phyloP scores from a whole-genome alignment of 1,140 invertebrate species.

The Diabrotica virgifera region DNA sequence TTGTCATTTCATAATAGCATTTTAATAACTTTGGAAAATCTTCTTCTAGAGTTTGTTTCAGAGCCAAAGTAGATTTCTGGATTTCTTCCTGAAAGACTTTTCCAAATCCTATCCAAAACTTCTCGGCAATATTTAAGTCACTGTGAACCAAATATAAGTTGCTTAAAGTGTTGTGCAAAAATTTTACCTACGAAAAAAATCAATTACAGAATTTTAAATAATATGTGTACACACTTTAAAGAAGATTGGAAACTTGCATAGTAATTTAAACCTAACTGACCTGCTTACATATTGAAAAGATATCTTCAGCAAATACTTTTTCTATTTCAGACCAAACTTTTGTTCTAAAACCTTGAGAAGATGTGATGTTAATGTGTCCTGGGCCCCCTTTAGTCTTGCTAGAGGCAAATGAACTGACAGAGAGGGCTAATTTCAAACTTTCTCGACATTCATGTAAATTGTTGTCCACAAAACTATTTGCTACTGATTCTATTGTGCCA shows the following conservation, averaged over 20 bases:
- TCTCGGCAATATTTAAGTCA: constrained; percentile 52
- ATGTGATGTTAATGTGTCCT: constrained; percentile 65
- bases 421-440: constrained; percentile 58
- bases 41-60: constrained; percentile 84
- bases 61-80: constrained; percentile 60
- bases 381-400: constrained; percentile 55
- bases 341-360: constrained; percentile 68
- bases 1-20: constrained; percentile 56
- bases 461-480: constrained; percentile 57
- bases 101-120: constrained; percentile 54
- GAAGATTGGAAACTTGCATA: too few species aligned
- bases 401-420: constrained; percentile 47
- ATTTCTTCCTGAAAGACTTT: constrained; percentile 52
- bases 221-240: too few species aligned
- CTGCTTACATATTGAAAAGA: constrained; percentile 68
- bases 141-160: constrained; percentile 54
- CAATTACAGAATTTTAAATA: constrained; percentile 8
- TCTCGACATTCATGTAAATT: constrained; percentile 56
- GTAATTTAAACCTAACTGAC: constrained; percentile 39
- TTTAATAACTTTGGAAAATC: constrained; percentile 84
- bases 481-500: constrained; percentile 55
- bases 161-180: constrained; percentile 55
- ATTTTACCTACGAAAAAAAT: constrained; percentile 40
- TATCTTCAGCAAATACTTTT: constrained; percentile 68
- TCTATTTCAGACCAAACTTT: constrained; percentile 78